Conservation (phyloP, 1,140 invertebrate genomes). For the Daktulosphaira vitifoliae region DNA sequence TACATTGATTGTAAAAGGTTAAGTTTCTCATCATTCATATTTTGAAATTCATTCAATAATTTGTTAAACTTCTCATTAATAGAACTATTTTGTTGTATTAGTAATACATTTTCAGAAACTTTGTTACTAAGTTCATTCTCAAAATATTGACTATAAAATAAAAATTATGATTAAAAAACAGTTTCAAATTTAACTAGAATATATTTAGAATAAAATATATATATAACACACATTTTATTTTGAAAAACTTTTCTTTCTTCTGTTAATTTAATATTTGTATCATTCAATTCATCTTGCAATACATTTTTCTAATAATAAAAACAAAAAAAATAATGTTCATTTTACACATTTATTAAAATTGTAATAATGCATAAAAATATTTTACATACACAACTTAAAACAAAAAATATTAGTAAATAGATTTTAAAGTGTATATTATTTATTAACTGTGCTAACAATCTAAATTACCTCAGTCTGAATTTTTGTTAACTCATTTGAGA, state of each 20-base stretch:
- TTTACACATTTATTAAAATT: neutral
- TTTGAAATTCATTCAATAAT: neutral
- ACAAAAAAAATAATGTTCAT: neutral
- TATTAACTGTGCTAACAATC: too few species aligned
- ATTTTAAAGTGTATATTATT: too few species aligned
- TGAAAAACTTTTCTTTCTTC: neutral
- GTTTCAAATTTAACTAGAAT: neutral
- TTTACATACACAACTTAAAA: too few species aligned
- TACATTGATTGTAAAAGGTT: neutral
- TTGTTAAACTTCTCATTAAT: neutral
- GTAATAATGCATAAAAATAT: too few species aligned
- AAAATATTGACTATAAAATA: slow-evolving; percentile 1
- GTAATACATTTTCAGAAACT: neutral
- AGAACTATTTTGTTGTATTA: neutral
- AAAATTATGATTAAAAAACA: neutral
- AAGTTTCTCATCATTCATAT: neutral
- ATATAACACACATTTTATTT: neutral
- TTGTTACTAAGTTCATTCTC: neutral
- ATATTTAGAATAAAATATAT: neutral
- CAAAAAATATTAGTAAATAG: too few species aligned
- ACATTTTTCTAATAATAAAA: slow-evolving; percentile 4
- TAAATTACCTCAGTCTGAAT: slow-evolving; percentile 8
- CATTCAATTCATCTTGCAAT: neutral
- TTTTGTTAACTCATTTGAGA: neutral
- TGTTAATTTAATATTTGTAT: neutral